Evolutionary conservation across 2,888 invertebrate genomes (phyloP).

Genomic region (Drosophila vallismaia): DNA sequence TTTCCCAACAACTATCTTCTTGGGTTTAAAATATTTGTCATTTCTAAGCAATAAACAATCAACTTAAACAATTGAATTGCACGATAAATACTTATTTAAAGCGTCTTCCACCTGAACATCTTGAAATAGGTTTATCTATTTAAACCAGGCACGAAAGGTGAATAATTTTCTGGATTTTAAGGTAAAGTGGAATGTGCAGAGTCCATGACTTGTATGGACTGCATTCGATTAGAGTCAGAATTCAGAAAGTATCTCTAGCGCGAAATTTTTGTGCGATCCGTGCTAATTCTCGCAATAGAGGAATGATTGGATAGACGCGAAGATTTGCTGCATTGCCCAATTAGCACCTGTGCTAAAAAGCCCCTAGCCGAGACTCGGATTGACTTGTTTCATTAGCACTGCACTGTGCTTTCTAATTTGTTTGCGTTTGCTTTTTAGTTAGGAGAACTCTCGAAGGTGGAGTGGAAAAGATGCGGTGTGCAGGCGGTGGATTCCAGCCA

Average conservation of each 20-base stretch:
- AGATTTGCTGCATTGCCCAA: conserved; percentile 53
- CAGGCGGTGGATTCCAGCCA: conserved; percentile 21
- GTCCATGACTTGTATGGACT: conserved; percentile 27
- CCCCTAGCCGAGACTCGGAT: conserved; percentile 32
- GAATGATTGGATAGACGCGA: conserved; percentile 17
- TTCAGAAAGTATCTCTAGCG: conserved; percentile 44
- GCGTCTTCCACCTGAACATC: background rate
- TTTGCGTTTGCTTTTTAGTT: conserved; percentile 29
- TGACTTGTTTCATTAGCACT: conserved; percentile 46
- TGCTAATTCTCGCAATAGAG: conserved; percentile 28
- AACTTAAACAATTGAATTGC: background rate
- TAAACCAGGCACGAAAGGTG: background rate
- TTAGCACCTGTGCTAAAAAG: conserved; percentile 60
- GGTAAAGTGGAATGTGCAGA: conserved; percentile 32
- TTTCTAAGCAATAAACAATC: background rate
- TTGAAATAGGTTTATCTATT: background rate
- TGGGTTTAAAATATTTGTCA: background rate
- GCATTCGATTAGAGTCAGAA: conserved; percentile 35
- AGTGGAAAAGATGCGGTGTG: conserved; percentile 11
- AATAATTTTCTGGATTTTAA: background rate
- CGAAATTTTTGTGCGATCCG: conserved; percentile 36
- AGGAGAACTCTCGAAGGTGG: background rate
- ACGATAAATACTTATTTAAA: background rate
- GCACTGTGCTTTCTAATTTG: conserved; percentile 27
- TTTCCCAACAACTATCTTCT: background rate